phyloP scores from a whole-genome alignment of 2,113 vertebrate genomes.

The Pipra filicauda region DNA sequence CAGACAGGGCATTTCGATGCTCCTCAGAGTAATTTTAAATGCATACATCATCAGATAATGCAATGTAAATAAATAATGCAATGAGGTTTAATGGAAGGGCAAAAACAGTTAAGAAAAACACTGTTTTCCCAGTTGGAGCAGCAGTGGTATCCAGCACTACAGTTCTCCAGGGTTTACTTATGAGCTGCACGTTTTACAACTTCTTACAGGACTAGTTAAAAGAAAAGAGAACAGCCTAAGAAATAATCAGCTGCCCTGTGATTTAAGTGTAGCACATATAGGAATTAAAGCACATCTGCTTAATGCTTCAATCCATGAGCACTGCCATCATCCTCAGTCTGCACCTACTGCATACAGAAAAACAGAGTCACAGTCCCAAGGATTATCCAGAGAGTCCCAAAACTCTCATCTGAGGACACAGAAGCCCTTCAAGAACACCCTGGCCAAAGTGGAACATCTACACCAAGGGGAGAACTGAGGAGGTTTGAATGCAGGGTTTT shows the following conservation, averaged over 20 bases:
- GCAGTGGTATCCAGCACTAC: not conserved
- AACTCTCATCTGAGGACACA: not conserved
- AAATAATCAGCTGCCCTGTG: not conserved
- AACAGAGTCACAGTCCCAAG: not conserved
- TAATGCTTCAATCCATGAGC: fast-evolving
- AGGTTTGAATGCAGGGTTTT: not conserved
- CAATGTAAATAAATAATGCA: not conserved
- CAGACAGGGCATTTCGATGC: not conserved
- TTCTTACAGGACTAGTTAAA: not conserved
- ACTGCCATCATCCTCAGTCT: not conserved
- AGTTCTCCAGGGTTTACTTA: not conserved
- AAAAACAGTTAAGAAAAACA: not conserved
- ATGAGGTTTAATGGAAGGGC: not conserved
- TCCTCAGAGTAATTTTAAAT: not conserved
- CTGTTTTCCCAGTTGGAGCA: not conserved
- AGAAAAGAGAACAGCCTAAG: not conserved
- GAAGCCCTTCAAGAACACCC: not conserved
- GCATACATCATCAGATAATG: not conserved
- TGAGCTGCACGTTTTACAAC: not conserved
- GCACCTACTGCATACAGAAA: not conserved
- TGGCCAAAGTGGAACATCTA: not conserved
- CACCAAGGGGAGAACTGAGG: not conserved
- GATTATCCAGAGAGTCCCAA: not conserved
- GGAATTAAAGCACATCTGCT: not conserved
- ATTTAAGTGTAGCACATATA: not conserved